phyloP scores from a whole-genome alignment of 2,797 vertebrate species.

The Chloroceryle inda region DNA sequence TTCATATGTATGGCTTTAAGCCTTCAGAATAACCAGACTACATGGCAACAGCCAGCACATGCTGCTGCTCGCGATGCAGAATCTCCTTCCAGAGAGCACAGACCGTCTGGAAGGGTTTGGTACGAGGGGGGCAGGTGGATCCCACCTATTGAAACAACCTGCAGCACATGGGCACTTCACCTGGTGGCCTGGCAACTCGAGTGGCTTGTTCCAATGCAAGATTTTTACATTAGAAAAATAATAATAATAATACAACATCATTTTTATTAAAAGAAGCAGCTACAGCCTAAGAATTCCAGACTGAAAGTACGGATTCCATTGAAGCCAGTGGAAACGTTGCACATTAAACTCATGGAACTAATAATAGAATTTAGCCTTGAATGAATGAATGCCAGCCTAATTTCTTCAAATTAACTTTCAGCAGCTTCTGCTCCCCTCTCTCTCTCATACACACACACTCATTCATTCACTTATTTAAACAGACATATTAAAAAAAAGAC shows the following conservation, averaged over 20 bases:
- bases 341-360: neutral
- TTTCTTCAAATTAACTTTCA: constrained; percentile 26
- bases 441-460: neutral
- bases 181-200: neutral
- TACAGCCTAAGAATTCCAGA: neutral
- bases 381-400: neutral
- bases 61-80: fast-evolving
- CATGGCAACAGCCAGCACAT: neutral
- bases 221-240: neutral
- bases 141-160: neutral
- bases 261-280: neutral
- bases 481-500: neutral
- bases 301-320: neutral
- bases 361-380: neutral
- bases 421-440: neutral
- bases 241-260: neutral
- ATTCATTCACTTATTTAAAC: constrained; percentile 48
- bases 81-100: neutral
- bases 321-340: neutral
- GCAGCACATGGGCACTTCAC: neutral
- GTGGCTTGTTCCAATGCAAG: neutral
- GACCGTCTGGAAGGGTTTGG: neutral
- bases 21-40: constrained; percentile 24
- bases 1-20: neutral
- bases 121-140: neutral